Percentiles rank a stretch among this genome's conserved stretches.
Conservation (phyloP, 2,797 vertebrate genomes). For the Philypnodon macrostomus region DNA sequence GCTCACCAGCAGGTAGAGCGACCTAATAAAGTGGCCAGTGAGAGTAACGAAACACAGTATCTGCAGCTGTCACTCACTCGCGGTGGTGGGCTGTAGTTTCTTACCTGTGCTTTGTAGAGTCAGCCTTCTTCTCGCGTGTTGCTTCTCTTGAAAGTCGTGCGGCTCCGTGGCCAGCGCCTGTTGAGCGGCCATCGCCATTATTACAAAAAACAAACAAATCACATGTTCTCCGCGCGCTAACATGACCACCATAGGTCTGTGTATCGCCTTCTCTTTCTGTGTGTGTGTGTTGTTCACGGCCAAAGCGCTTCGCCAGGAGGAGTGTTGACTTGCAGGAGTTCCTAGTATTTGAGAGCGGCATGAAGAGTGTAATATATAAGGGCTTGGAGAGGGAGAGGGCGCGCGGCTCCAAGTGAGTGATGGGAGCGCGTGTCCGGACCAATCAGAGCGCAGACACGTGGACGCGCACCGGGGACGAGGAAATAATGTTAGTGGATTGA, state of each 20-base stretch:
- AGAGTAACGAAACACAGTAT: too few species aligned
- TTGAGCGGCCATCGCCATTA: conserved; percentile 63
- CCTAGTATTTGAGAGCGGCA: neutral
- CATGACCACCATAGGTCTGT: conserved; percentile 57
- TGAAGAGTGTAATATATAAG: conserved; percentile 33
- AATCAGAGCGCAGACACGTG: conserved; percentile 47
- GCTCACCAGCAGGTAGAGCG: too few species aligned
- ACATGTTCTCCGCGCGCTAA: conserved; percentile 45
- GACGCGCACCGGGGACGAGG: conserved; percentile 27
- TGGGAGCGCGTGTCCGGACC: conserved; percentile 36
- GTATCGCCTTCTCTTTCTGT: neutral
- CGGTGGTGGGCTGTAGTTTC: neutral
- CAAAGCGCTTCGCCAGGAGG: neutral
- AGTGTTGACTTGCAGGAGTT: neutral
- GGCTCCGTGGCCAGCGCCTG: conserved; percentile 71
- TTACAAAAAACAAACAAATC: conserved; percentile 20
- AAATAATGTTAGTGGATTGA: too few species aligned
- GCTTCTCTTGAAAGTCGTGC: conserved; percentile 75
- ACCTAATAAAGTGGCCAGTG: too few species aligned
- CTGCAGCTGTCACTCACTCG: too few species aligned
- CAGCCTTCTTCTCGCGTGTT: conserved; percentile 80
- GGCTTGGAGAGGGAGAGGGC: conserved; percentile 25
- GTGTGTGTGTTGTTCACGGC: neutral
- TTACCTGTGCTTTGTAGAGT: conserved; percentile 90
- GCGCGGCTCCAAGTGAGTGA: conserved; percentile 24